These are phyloP conservation scores for Scomberomorus guttatus DNA, from an alignment of 2,797 vertebrate genomes.

Conservation along the genomic window DNA sequence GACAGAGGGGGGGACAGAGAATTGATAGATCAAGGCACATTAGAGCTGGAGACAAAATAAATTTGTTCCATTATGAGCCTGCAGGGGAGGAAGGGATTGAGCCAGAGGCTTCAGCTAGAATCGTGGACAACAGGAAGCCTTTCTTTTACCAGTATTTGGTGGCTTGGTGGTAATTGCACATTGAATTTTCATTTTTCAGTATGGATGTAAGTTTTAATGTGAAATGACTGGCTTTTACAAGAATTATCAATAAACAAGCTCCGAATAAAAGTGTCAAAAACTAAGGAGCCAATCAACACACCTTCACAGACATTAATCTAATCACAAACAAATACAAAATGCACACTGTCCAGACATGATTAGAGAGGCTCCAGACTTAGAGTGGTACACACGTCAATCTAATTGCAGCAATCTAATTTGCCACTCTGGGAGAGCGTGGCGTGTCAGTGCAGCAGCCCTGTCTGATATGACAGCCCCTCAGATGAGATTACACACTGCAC, in stretches of 20 bases:
- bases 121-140: slow-evolving; percentile 21
- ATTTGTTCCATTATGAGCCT: slow-evolving; percentile 59
- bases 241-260: slow-evolving; percentile 31
- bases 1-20: slow-evolving; percentile 42
- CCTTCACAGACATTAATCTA: slow-evolving; percentile 50
- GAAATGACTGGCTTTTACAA: slow-evolving; percentile 5
- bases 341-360: slow-evolving; percentile 64
- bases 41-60: slow-evolving; percentile 56
- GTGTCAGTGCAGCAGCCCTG: slow-evolving; percentile 69
- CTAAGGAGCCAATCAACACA: slow-evolving; percentile 46
- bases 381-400: slow-evolving; percentile 65
- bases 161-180: slow-evolving; percentile 4
- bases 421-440: slow-evolving; percentile 65
- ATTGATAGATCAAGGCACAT: slow-evolving; percentile 66
- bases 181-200: background rate
- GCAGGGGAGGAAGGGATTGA: slow-evolving; percentile 33
- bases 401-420: slow-evolving; percentile 80
- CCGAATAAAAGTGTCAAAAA: slow-evolving; percentile 38
- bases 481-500: slow-evolving; percentile 80
- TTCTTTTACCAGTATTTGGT: slow-evolving; percentile 1
- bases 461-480: slow-evolving; percentile 80
- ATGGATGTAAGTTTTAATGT: slow-evolving; percentile 12
- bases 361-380: slow-evolving; percentile 53
- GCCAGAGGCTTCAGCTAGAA: slow-evolving; percentile 37
- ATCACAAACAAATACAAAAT: slow-evolving; percentile 56